Base-by-base conservation (phyloP, 1,140 invertebrate genomes). In the Drosophila repletoides region DNA sequence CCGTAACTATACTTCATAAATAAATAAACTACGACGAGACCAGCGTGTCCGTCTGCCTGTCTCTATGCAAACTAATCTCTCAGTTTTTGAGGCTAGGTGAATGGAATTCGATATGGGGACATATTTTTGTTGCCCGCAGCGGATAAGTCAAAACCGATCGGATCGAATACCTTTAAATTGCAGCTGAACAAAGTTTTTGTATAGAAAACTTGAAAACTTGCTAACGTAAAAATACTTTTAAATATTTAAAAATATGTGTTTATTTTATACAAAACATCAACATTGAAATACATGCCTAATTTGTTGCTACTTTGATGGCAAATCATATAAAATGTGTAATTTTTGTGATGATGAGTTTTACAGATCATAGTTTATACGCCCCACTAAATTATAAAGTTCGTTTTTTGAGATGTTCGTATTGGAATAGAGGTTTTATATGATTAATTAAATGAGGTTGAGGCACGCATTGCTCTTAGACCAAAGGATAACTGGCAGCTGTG, bases 401-500 rank as follows among this genome's bases (percentile, higher is more conserved):
- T 21, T 17, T 33, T 71, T 64, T 84, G 80, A 86, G 79, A 86
- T 84, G 75, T 61, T 61, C 56, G 51, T 26, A 51, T 83, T 76
- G 55, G 77, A 49, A 63, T 72, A 73, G 19, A 41, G 17, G 19
- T 46, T 36, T 6, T 31, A 4, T 52, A 36, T 45, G 21, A 61
- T 26, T 63, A 24, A 40, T 68, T 24, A 63, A 38, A 70, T 56
- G 38, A 63, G 67, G 65, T 58, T 64, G 38, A 48, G 59, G n/a
- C n/a, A n/a, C 28, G 31, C 36, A 5, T 52, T n/a, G n/a, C n/a
- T n/a, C n/a, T 92, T 94, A 97, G 71, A 97, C 96, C 61, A 96
- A 91, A 33, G 96, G 96, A 91, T 96, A 97, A 73, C 94, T 95
- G 58, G 97, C 95, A 48, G 91, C 89, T 10, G 94, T 93, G 21